Conservation (phyloP, 2,113 vertebrate species). For the Willisornis vidua region DNA sequence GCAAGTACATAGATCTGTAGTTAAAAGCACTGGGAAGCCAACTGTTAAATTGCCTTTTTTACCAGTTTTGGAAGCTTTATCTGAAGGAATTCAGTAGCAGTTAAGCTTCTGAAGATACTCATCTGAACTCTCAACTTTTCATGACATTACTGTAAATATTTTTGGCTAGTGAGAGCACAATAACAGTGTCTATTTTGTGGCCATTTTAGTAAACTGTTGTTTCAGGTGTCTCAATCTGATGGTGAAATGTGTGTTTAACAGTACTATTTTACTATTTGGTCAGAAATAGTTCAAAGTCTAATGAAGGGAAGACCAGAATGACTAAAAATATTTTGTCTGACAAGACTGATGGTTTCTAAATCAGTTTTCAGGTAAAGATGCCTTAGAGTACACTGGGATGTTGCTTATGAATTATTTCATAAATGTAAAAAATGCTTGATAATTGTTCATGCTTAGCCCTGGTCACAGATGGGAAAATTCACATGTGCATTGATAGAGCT, state of each 20-base stretch:
- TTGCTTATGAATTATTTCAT: neutral
- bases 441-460: neutral
- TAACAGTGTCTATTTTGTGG: neutral
- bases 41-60: neutral
- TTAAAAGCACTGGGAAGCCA: neutral
- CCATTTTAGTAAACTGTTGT: neutral
- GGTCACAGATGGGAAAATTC: neutral
- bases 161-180: neutral
- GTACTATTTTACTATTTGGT: neutral
- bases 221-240: neutral
- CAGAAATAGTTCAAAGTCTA: conserved; percentile 4
- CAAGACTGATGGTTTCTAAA: neutral
- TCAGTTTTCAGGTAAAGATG: neutral
- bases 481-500: neutral
- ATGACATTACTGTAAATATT: neutral
- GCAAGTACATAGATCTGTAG: neutral
- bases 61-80: neutral
- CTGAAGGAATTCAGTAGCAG: neutral
- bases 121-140: neutral
- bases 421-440: neutral
- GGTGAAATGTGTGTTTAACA: neutral
- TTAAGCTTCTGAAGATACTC: neutral
- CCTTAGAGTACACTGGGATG: neutral
- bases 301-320: neutral
- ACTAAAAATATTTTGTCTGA: neutral